phyloP scores from a whole-genome alignment of 2,113 vertebrate species.

The Manacus vitellinus region DNA sequence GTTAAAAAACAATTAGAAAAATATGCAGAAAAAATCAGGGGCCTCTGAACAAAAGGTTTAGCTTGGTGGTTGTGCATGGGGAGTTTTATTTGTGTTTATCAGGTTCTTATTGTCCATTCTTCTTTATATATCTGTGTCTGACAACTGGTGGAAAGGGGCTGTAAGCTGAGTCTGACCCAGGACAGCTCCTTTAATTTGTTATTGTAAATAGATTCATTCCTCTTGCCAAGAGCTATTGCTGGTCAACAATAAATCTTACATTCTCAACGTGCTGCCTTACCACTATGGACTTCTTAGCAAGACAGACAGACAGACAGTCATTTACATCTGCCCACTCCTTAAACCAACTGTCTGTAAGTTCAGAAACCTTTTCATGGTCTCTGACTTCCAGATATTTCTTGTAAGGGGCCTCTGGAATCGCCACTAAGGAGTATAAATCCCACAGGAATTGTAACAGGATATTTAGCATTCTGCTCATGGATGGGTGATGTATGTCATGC shows the following conservation, averaged over 20 bases:
- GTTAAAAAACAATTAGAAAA: neutral
- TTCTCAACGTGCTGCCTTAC: neutral
- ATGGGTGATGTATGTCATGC: neutral
- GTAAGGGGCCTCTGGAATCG: neutral
- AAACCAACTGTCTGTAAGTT: slow-evolving; percentile 3
- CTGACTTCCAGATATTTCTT: slow-evolving; percentile 8
- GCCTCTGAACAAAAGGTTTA: neutral
- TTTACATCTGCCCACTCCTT: neutral
- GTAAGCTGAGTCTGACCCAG: neutral
- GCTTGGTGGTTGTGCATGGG: neutral
- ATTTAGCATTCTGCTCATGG: neutral
- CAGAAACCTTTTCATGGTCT: neutral
- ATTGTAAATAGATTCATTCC: slow-evolving; percentile 26
- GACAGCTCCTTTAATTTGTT: slow-evolving; percentile 14
- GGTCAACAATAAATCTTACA: slow-evolving; percentile 1
- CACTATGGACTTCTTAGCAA: neutral
- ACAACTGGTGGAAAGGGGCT: neutral
- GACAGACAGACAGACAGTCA: neutral
- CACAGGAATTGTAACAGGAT: neutral
- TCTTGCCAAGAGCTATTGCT: slow-evolving; percentile 31
- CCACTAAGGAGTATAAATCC: neutral
- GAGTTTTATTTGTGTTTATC: neutral
- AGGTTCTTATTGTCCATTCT: neutral
- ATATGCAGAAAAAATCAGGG: neutral
- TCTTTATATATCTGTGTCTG: neutral